Base-by-base conservation (phyloP, 1,140 invertebrate genomes). In the Temnothorax curvispinosus region DNA sequence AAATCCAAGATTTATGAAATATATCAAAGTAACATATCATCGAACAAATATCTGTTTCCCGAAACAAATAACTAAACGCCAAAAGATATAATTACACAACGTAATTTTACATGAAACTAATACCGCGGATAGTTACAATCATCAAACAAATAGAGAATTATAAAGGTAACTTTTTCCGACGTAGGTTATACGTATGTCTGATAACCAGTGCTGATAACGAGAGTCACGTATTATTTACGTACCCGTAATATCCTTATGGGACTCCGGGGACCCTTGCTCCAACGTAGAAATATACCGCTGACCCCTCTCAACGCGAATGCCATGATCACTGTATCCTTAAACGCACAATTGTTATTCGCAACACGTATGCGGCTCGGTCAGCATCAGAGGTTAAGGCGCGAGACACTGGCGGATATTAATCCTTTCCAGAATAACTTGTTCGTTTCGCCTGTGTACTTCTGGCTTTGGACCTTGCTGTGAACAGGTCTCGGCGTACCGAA, bases 261-360 rank as follows among this genome's bases (percentile, higher is more conserved):
- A 32, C 77, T 77, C 6, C 69, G 88, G 21, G 56, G 74, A 50
- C 54, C 38, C 1, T 58, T 27, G 69, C 38, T 89, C 18, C 60
- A 15, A 27, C 89, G 89, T 1, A 93, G 56, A 60, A 92, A 87
- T n/a, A 90, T 52, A 35, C 60, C 80, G 60, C 89, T 52, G 2
- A 77, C 67, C 64, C 88, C 88, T 50, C 38, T 89, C 38, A 91
- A 88, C 3, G 65, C 56, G 56, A 91, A 93, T 65, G 90, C 85
- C 92, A 93, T 93, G 38, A 72, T 89, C 86, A 44, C 41, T n/a
- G 7, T 27, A 71, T 60, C 8, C 8, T n/a, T 81, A 65, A 60
- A 27, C 47, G 50, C 54, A 75, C 18, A 81, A 77, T 69, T 71
- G 56, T 75, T 86, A 80, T 54, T 89, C 15, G 3, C 65, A 64